Evolutionary conservation across 2,113 vertebrate genomes (phyloP).

Genomic region (Sarotherodon lohbergeri): DNA sequence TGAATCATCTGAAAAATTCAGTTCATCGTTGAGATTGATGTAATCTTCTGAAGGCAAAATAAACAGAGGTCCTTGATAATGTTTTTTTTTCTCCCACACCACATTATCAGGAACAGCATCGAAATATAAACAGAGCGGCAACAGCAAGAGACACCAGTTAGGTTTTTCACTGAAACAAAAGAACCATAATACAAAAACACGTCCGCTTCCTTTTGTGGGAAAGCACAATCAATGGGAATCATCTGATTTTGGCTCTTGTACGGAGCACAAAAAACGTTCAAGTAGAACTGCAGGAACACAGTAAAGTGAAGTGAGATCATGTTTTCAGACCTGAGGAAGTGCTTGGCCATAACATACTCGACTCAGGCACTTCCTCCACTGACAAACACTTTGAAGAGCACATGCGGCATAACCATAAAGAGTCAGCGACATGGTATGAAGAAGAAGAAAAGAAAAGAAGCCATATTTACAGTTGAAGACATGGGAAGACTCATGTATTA

Average conservation of each 20-base stretch:
- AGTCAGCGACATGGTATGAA: neutral
- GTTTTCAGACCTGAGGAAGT: conserved; percentile 44
- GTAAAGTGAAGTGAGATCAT: neutral
- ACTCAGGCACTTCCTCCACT: conserved; percentile 41
- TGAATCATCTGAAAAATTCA: neutral
- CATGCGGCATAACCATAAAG: neutral
- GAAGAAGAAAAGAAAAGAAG: neutral
- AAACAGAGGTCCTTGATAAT: neutral
- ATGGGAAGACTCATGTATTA: neutral
- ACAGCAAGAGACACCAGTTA: neutral
- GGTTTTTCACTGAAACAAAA: conserved; percentile 1
- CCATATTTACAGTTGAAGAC: neutral
- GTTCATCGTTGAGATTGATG: neutral
- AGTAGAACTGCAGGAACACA: neutral
- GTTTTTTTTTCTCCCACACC: neutral
- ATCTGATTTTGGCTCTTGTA: neutral
- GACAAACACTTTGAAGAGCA: conserved; percentile 18
- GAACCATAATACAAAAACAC: conserved; percentile 31
- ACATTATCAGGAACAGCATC: neutral
- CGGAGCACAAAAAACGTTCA: neutral
- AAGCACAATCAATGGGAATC: conserved; percentile 13
- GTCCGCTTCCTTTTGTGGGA: conserved; percentile 8
- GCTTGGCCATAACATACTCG: neutral
- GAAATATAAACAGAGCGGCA: neutral
- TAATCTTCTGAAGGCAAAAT: neutral